These are phyloP conservation scores for Pseudomyrmex pallidus DNA, from an alignment of 1,140 invertebrate genomes.

Conservation along the genomic window DNA sequence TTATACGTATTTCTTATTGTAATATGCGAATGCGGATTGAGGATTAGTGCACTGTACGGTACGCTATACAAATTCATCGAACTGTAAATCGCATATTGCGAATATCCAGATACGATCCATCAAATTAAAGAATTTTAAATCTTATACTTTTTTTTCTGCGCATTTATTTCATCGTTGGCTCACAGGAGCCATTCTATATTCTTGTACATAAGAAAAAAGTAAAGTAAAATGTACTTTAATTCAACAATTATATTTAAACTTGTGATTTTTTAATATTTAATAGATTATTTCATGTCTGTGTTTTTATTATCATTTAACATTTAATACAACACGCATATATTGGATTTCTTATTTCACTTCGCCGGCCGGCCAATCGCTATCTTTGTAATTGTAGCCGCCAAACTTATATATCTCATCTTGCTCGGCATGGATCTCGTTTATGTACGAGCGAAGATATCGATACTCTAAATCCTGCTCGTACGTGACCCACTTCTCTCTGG, in stretches of 20 bases:
- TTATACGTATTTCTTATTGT: conserved; percentile 43
- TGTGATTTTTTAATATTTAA: too few relatives aligned
- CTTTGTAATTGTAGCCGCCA: conserved; percentile 58
- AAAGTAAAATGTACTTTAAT: not conserved
- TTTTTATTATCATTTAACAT: not conserved
- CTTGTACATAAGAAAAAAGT: not conserved
- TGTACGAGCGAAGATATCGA: conserved; percentile 57
- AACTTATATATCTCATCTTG: conserved; percentile 65
- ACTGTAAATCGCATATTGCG: conserved; percentile 35
- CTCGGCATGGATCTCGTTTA: conserved; percentile 60
- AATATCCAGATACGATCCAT: not conserved
- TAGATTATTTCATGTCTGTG: too few relatives aligned
- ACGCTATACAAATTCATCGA: conserved; percentile 22
- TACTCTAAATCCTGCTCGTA: conserved; percentile 67
- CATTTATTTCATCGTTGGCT: not conserved
- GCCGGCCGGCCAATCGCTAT: conserved; percentile 21
- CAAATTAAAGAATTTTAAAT: conserved; percentile 13
- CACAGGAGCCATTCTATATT: not conserved
- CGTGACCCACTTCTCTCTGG: conserved; percentile 69
- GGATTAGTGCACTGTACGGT: not conserved
- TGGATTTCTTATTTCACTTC: conserved; percentile 28
- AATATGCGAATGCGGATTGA: conserved; percentile 28
- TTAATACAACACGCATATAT: not conserved
- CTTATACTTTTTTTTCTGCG: not conserved
- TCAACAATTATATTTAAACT: too few relatives aligned